Base-by-base conservation (phyloP, 2,888 invertebrate species). In the Lepidochrysops patricia region DNA sequence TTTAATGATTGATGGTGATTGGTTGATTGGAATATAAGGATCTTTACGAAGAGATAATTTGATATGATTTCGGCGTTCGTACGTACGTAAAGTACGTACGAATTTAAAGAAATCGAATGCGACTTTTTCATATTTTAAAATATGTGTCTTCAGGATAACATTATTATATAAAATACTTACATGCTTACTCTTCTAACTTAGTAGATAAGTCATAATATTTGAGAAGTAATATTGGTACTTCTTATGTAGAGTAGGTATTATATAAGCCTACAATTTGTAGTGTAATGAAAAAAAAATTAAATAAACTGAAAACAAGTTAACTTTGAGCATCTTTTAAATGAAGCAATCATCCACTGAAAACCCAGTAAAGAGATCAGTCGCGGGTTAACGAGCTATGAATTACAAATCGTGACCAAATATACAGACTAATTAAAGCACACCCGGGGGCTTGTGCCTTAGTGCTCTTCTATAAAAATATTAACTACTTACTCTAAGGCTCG, bases 371-470 rank as follows among this genome's bases (percentile, higher is more conserved):
- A 60, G 56, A 63, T 62, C 60, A 61, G 43, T 63, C 57, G 57
- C 32, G 61, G 61, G 63, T 59, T 63, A 61, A 61, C 61, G 63
- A 63, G 62, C 63, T 61, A 62, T 57, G 56, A 60, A 62, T 61
- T 59, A 56, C 61, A 63, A 60, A 61, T 66, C 63, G 65, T 63
- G 63, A 63, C 63, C 62, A 60, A 62, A 63, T 63, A 63, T 57
- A 58, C 62, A 62, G 35, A 52, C 52, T 66, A 63, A 65, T 64
- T 65, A 66, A 66, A 65, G 56, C 59, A 43, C 60, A 59, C 61
- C 65, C 64, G 58, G 27, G 62, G 62, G 63, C 62, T 62, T 57
- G 49, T 62, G 63, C 61, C 62, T 63, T 59, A 49, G 59, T 62
- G 60, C 43, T 12, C 43, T 19, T 43, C 43, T 43, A 23, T 19